These are phyloP conservation scores for Delia radicum DNA, from an alignment of 1,140 invertebrate genomes.

Conservation along the genomic window DNA sequence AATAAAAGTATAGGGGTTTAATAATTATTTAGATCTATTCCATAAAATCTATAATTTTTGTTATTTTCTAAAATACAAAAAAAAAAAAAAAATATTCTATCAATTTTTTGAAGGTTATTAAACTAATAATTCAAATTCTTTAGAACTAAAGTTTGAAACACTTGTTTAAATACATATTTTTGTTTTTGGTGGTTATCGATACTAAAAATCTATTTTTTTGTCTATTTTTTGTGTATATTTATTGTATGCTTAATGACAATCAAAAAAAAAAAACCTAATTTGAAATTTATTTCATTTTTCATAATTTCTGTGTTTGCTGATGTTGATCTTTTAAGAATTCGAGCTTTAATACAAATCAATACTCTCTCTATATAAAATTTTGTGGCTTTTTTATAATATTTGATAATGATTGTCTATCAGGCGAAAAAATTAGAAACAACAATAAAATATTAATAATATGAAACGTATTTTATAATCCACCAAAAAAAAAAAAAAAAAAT, in stretches of 20 bases:
- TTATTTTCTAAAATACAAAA: too few relatives aligned
- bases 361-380: not conserved
- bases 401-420: not conserved
- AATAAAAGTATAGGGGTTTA: not conserved
- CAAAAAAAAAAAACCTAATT: not conserved
- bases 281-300: too few relatives aligned
- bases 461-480: not conserved
- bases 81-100: too few relatives aligned
- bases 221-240: not conserved
- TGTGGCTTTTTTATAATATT: not conserved
- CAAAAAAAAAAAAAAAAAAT: not conserved
- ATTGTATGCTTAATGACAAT: not conserved
- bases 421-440: not conserved
- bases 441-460: not conserved
- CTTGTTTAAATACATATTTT: constrained; percentile 8
- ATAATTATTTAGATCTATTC: not conserved
- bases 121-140: constrained; percentile 14
- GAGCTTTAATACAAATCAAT: not conserved
- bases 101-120: constrained; percentile 10
- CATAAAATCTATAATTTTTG: not conserved
- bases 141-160: not conserved
- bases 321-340: not conserved
- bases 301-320: not conserved
- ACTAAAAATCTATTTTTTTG: not conserved
- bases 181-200: constrained; percentile 7